Evolutionary conservation across 1,140 invertebrate species (phyloP), one percentile per base, ranked within the genome.

Genomic region (Drosophila ambigua): DNA sequence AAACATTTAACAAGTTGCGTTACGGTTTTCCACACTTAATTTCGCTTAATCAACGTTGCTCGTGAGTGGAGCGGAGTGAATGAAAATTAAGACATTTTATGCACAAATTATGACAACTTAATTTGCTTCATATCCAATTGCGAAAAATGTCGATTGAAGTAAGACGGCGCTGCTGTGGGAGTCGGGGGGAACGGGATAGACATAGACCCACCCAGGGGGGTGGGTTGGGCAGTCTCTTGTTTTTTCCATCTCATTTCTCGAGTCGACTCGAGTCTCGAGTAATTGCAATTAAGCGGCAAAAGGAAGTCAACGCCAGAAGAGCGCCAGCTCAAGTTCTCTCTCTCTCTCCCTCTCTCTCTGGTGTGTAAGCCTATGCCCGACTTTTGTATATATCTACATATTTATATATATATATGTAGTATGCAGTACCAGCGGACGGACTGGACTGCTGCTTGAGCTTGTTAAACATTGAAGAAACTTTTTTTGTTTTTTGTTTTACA

Each of bases 201-300:
- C 20, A 20, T 20, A 20, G 23, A 24, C 23, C 23, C 23, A 24
- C n/a, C n/a, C n/a, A n/a, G 23, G 23, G 23, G 23, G 23, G 2
- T 24, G 23, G 23, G 3, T 24, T 24, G 23, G 23, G 23, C 23
- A 2, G 35, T 23, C 7, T 24, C 13, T 45, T 46, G 49, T 26
- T 45, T 44, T 20, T 20, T 20, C 20, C 20, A 20, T 20, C 20
- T 20, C 2, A 20, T 20, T 20, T 58, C 51, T 57, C 35, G 23
- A 20, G 35, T 67, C 78, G 75, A 73, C 2, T 24, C 76, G 66
- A 66, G 72, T 79, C 67, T 79, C 64, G 66, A 79, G 77, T 84
- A 84, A 84, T 84, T 84, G 80, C 80, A 83, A 83, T 83, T 79
- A 83, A 83, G 80, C 62, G 54, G 51, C 69, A 60, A 77, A 68